Base-by-base conservation (phyloP, 2,797 vertebrate species). In the Alcedo atthis region DNA sequence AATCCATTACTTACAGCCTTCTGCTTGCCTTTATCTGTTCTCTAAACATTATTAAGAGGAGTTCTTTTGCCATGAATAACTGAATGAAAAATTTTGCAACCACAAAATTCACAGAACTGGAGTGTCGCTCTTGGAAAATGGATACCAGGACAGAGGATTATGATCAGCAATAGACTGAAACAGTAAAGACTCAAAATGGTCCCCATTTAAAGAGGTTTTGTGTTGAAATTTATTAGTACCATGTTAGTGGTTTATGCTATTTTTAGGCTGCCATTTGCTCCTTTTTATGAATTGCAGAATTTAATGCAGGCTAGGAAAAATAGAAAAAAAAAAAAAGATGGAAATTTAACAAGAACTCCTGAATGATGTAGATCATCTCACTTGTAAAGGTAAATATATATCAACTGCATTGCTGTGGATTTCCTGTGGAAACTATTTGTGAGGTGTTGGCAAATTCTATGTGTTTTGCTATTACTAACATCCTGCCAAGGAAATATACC, bases 161-260 rank as follows among this genome's bases (percentile, higher is more conserved):
- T 51, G 43, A 86, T 85, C 86, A 84, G 61, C 61, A 63, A 53
- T 53, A 74, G n/a, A 13, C 30, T 78, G 63, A 13, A 35, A 30
- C 2, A 28, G 8, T 40, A 42, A 55, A 20, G 32, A 37, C 19
- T 81, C 48, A 14, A 25, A 90, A 45, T 17, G 14, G 4, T 30
- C 59, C 54, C 70, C 8, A 6, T 74, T 84, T 63, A 58, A 55
- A 76, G 68, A 82, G 80, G 24, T 25, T 95, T 80, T 67, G 22
- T 62, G 68, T 61, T 69, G 70, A 80, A 95, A 85, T 93, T 80
- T 92, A 79, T 81, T 53, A 94, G 19, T 54, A 67, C 18, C 20
- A 8, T 43, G 9, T 37, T 58, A 26, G 14, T 55, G 11, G 7
- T 45, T 88, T 21, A 40, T 55, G 12, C 3, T 82, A 3, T 43